These are phyloP conservation scores for Sorex fumeus DNA, from an alignment of 2,113 vertebrate species.

Conservation along the genomic window DNA sequence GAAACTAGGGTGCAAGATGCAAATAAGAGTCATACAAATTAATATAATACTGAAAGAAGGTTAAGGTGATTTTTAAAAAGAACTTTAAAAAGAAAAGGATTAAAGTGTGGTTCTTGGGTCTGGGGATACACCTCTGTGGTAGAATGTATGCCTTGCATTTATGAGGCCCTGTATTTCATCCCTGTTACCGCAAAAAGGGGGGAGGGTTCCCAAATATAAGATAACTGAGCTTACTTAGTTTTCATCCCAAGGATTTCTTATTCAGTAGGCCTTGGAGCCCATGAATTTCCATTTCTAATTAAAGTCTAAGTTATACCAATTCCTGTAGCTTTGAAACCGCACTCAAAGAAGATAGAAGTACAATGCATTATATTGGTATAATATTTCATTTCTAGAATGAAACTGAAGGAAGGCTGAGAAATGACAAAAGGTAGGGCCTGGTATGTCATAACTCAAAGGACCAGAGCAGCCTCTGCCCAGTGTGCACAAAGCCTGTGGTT, in stretches of 20 bases:
- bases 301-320: constrained; percentile 37
- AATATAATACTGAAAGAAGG: constrained; percentile 16
- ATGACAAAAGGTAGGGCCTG: background rate
- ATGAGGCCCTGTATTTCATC: too few species aligned
- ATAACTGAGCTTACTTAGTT: background rate
- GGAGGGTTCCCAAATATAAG: too few species aligned
- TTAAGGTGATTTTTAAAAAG: too few species aligned
- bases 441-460: too few species aligned
- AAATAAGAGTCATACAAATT: constrained; percentile 36
- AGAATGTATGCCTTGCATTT: too few species aligned
- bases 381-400: background rate
- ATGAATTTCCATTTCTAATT: constrained; percentile 41
- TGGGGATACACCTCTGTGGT: too few species aligned
- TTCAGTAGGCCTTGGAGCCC: too few species aligned
- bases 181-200: too few species aligned
- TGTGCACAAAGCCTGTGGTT: too few species aligned
- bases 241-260: background rate
- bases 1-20: background rate
- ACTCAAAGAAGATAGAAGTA: background rate
- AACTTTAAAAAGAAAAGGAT: too few species aligned
- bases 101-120: too few species aligned
- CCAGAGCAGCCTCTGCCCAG: too few species aligned
- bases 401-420: background rate
- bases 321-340: background rate
- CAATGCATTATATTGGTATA: background rate